Base-by-base conservation (phyloP, 2,888 invertebrate genomes). In the Deroplatys truncata region DNA sequence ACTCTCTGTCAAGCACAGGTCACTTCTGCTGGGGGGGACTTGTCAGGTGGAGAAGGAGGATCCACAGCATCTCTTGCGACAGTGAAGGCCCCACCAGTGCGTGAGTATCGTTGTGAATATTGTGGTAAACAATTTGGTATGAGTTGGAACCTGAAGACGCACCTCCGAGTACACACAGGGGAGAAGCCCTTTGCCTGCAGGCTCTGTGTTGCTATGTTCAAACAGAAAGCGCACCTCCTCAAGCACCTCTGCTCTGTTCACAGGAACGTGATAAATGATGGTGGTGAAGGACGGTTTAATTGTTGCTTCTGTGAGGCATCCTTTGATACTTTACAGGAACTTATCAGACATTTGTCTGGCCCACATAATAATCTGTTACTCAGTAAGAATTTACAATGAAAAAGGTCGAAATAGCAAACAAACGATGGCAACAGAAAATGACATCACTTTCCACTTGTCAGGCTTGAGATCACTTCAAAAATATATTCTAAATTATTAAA, bases 81-180 rank as follows among this genome's bases (percentile, higher is more conserved):
- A 49, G 35, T 82, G 72, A 89, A 89, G 84, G 92, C 95, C 94
- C 91, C 92, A 56, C 96, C 97, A 88, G 97, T 97, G 85, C 95
- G 98, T 90, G 98, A 98, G 93, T 98, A 98, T 93, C 96, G 97
- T 90, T 98, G 98, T 93, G 97, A 97, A 93, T 98, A 98, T 93
- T 98, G 98, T 93, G 97, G 97, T 89, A 98, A 98, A 94, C 98
- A 98, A 93, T 98, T 98, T 92, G 98, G 98, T 90, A 98, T 98
- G 98, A 97, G 97, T 90, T 98, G 98, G 98, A 98, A 98, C 94
- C 95, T 98, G 92, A 98, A 98, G 93, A 98, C 98, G 91, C 98
- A 98, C 94, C 94, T 98, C 90, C 95, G 98, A 92, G 98, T 98
- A 31, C 98, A 98, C 92, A 98, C 98, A 0, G 98, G 98, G 90